These are phyloP conservation scores for Caenorhabditis imperialis DNA, from an alignment of 2,888 invertebrate genomes.

Conservation along the genomic window DNA sequence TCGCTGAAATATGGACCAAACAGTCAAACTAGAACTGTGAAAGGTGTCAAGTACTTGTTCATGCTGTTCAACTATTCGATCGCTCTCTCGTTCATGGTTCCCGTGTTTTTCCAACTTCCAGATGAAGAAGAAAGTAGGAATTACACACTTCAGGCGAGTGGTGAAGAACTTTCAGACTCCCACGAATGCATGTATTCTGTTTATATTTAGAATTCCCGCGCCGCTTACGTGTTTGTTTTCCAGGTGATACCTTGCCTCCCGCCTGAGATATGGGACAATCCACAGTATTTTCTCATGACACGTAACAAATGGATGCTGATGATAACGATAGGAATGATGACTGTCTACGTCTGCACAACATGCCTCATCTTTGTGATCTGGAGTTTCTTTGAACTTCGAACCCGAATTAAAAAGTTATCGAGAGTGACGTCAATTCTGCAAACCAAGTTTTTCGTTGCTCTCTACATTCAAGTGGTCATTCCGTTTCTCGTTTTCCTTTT, in stretches of 20 bases:
- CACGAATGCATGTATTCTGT: not conserved
- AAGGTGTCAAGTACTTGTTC: not conserved
- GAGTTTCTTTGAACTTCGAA: constrained; percentile 20
- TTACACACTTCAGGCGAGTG: constrained; percentile 7
- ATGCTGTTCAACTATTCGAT: constrained; percentile 9
- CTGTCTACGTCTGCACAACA: constrained; percentile 7
- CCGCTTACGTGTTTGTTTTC: not conserved
- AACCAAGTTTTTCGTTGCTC: constrained; percentile 19
- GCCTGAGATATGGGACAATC: not conserved
- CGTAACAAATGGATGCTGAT: constrained; percentile 12
- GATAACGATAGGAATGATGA: constrained; percentile 11
- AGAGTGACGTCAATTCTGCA: constrained; percentile 32
- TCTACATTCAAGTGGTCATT: constrained; percentile 26
- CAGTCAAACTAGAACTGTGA: constrained; percentile 3
- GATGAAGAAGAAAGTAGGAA: constrained; percentile 1
- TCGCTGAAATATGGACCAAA: constrained; percentile 33
- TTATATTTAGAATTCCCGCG: not conserved
- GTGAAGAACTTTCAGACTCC: not conserved
- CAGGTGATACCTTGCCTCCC: constrained; percentile 23
- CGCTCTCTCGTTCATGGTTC: constrained; percentile 18
- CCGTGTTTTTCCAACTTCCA: constrained; percentile 21
- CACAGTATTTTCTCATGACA: constrained; percentile 9
- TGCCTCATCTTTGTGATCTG: constrained; percentile 17
- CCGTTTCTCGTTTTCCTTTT: constrained; percentile 30
- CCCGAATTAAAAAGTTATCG: constrained; percentile 16